A percentile compares a stretch with the other conserved stretches of the same genome.
These are phyloP conservation scores for Phalacrocorax brasilianus DNA, from an alignment of 2,113 vertebrate genomes.

Conservation along the genomic window DNA sequence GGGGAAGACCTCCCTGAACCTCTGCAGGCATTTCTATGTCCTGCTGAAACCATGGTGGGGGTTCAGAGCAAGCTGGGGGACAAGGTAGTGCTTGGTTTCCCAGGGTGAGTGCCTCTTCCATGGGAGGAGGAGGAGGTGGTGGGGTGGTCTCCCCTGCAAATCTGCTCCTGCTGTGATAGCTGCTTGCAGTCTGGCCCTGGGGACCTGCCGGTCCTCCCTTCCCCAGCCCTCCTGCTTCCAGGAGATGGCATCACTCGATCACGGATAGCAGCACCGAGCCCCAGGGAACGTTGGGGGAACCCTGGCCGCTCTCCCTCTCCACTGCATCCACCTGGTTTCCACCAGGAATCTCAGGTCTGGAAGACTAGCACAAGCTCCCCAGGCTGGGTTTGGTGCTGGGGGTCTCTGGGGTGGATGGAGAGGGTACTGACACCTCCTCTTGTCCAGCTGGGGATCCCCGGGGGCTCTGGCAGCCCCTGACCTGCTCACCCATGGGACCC, in stretches of 20 bases:
- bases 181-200: background rate
- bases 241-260: conserved; percentile 65
- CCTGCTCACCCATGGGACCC: background rate
- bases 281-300: background rate
- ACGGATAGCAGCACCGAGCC: background rate
- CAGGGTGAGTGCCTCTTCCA: accelerated
- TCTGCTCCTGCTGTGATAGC: background rate
- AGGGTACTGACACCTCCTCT: background rate
- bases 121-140: background rate
- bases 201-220: background rate
- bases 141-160: background rate
- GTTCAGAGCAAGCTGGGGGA: accelerated
- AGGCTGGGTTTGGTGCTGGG: background rate
- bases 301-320: too few species aligned
- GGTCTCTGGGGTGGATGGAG: background rate
- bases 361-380: too few species aligned
- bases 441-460: background rate
- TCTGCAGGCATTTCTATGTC: background rate
- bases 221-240: conserved; percentile 10
- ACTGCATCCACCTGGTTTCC: too few species aligned
- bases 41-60: background rate
- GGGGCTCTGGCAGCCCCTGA: background rate
- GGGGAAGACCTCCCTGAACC: background rate
- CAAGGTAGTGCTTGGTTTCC: background rate
- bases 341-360: too few species aligned